These are phyloP conservation scores for Amphiprion ocellaris DNA, from an alignment of 2,113 vertebrate genomes.

Conservation along the genomic window DNA sequence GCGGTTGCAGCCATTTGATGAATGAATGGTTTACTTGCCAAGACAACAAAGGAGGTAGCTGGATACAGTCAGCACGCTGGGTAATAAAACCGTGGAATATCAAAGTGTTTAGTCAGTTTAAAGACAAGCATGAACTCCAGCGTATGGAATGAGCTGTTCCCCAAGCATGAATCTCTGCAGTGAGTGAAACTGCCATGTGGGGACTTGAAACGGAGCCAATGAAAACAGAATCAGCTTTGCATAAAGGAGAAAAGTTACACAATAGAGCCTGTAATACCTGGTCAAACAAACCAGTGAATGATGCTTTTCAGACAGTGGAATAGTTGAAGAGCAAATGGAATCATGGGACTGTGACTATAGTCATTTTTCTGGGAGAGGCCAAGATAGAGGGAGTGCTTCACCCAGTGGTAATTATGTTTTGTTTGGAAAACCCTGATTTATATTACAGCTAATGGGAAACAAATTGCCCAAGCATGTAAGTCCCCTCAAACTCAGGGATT, in stretches of 20 bases:
- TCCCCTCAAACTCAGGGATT: constrained; percentile 61
- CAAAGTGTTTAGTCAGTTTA: constrained; percentile 69
- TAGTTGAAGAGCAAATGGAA: constrained; percentile 60
- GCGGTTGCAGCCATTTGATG: constrained; percentile 69
- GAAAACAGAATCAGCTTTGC: constrained; percentile 72
- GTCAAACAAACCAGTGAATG: constrained; percentile 78
- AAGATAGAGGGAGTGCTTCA: constrained; percentile 34
- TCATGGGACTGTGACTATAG: constrained; percentile 50
- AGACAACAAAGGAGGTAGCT: constrained; percentile 69
- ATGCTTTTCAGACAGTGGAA: constrained; percentile 67
- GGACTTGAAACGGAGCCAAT: constrained; percentile 74
- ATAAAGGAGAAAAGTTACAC: constrained; percentile 66
- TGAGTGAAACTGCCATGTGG: constrained; percentile 66
- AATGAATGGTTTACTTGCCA: constrained; percentile 69
- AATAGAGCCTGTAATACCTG: constrained; percentile 72
- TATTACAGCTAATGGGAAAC: constrained; percentile 79
- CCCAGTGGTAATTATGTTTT: constrained; percentile 68
- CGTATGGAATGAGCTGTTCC: constrained; percentile 48
- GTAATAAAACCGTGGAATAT: constrained; percentile 65
- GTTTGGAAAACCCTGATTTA: constrained; percentile 70
- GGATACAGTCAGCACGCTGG: constrained; percentile 58
- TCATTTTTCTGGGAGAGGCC: constrained; percentile 60
- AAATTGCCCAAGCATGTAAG: constrained; percentile 75
- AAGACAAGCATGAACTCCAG: constrained; percentile 56
- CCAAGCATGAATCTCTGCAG: constrained; percentile 52